phyloP scores from a whole-genome alignment of 2,113 vertebrate genomes.

The Coptodon rendalli region DNA sequence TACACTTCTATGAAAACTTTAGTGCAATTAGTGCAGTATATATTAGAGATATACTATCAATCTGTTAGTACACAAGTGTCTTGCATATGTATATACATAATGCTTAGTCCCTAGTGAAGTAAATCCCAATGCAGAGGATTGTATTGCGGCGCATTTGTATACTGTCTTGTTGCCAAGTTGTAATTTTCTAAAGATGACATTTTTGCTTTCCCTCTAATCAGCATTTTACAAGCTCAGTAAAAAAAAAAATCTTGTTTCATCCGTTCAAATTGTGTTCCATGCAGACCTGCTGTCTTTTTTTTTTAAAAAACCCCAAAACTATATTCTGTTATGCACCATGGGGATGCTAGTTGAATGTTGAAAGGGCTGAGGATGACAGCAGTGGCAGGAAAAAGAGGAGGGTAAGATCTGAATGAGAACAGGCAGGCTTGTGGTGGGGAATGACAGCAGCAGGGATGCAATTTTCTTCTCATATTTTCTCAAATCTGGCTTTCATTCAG shows the following conservation, averaged over 20 bases:
- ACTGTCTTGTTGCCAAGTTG: conserved; percentile 18
- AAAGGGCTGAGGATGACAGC: conserved; percentile 59
- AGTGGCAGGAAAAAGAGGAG: conserved; percentile 39
- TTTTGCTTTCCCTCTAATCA: conserved; percentile 32
- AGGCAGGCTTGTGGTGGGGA: not conserved
- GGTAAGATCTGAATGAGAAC: conserved; percentile 37
- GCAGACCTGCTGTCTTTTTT: conserved; percentile 8
- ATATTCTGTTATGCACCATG: conserved; percentile 32
- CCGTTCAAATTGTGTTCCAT: conserved; percentile 27
- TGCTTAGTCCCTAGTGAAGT: not conserved
- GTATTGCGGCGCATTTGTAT: not conserved
- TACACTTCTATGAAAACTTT: not conserved
- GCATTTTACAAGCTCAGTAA: conserved; percentile 31
- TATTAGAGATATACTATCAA: not conserved
- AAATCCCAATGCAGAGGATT: not conserved
- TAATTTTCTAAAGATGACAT: conserved; percentile 38
- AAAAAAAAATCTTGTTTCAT: conserved; percentile 7
- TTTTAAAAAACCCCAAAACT: not conserved
- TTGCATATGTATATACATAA: not conserved
- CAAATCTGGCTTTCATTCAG: not conserved
- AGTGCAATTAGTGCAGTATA: not conserved
- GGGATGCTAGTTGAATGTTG: conserved; percentile 54
- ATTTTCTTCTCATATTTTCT: not conserved
- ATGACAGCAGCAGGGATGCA: conserved; percentile 9
- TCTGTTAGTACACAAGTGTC: not conserved